These are phyloP conservation scores for Acanthurus leucopareius DNA, from an alignment of 2,797 vertebrate genomes.

Conservation along the genomic window DNA sequence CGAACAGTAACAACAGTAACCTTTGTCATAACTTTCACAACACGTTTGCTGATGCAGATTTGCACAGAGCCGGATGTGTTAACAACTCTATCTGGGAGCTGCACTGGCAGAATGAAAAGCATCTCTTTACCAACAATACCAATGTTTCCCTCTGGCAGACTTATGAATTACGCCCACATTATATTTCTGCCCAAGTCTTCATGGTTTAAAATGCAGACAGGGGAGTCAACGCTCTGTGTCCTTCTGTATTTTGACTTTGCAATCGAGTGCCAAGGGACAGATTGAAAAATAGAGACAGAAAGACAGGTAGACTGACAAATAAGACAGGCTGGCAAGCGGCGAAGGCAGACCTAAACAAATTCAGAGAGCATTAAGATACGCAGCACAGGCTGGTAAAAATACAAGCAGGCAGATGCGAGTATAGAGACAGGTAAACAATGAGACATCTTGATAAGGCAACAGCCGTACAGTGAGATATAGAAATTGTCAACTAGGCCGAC, in stretches of 20 bases:
- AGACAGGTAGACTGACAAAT: slow-evolving; percentile 72
- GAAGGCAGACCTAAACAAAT: slow-evolving; percentile 28
- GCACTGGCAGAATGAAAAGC: slow-evolving; percentile 30
- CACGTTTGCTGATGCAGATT: slow-evolving; percentile 38
- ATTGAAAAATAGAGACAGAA: slow-evolving; percentile 49
- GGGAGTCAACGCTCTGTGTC: slow-evolving; percentile 43
- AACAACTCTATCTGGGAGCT: slow-evolving; percentile 26
- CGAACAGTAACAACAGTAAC: slow-evolving; percentile 25
- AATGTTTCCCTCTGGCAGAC: slow-evolving; percentile 38
- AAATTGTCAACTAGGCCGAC: slow-evolving; percentile 40
- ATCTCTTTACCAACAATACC: slow-evolving; percentile 47
- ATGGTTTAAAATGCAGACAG: slow-evolving; percentile 69
- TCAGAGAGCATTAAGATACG: slow-evolving; percentile 36
- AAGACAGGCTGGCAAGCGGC: slow-evolving; percentile 37
- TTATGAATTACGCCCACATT: slow-evolving; percentile 34
- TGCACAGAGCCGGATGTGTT: slow-evolving; percentile 35
- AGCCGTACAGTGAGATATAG: slow-evolving; percentile 32
- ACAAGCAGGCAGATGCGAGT: slow-evolving; percentile 53
- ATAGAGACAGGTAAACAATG: slow-evolving; percentile 58
- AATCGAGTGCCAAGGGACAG: slow-evolving; percentile 61
- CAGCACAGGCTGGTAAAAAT: slow-evolving; percentile 43
- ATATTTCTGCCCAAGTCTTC: slow-evolving; percentile 39
- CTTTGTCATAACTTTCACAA: slow-evolving; percentile 43
- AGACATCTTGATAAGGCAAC: slow-evolving; percentile 51
- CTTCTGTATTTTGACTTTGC: slow-evolving; percentile 73